These are phyloP conservation scores for Corythoichthys haematopterus DNA, from an alignment of 2,113 vertebrate genomes.

Conservation along the genomic window DNA sequence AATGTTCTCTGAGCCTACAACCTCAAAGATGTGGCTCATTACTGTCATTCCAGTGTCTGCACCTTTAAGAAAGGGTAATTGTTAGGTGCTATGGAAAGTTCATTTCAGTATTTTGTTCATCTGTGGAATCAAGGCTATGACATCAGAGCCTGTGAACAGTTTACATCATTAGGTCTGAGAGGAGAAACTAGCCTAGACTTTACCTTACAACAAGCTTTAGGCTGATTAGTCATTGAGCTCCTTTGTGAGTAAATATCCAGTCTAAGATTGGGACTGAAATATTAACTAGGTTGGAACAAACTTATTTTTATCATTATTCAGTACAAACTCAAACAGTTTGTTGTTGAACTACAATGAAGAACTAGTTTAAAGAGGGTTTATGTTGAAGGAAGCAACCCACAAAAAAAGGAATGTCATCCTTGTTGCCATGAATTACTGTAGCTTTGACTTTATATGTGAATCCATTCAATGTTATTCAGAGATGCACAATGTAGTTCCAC, in stretches of 20 bases:
- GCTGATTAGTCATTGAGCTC: slow-evolving; percentile 46
- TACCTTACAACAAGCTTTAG: slow-evolving; percentile 17
- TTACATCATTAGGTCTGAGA: slow-evolving; percentile 30
- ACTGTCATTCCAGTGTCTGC: slow-evolving; percentile 3
- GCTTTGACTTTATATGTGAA: slow-evolving; percentile 52
- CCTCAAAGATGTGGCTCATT: slow-evolving; percentile 18
- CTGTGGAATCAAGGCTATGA: slow-evolving; percentile 20
- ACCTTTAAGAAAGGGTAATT: slow-evolving; percentile 34
- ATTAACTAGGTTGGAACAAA: not conserved
- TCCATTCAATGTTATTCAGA: slow-evolving; percentile 51
- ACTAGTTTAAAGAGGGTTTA: slow-evolving; percentile 20
- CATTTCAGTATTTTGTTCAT: slow-evolving; percentile 21
- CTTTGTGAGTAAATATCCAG: slow-evolving; percentile 6
- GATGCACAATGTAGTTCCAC: slow-evolving; percentile 41
- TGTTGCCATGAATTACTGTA: slow-evolving; percentile 27
- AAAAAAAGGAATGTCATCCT: slow-evolving; percentile 27
- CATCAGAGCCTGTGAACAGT: slow-evolving; percentile 44
- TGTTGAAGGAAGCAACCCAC: slow-evolving; percentile 21
- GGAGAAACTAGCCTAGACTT: slow-evolving; percentile 21
- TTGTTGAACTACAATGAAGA: not conserved
- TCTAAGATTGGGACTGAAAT: slow-evolving; percentile 10
- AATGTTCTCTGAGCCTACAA: slow-evolving; percentile 20
- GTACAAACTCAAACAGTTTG: not conserved
- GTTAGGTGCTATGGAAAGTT: slow-evolving; percentile 40
- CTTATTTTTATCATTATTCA: slow-evolving; percentile 15